Percentiles rank a stretch among this genome's conserved stretches.
Conservation (phyloP, 2,797 vertebrate species). For the Sebastes kiyomatsui region DNA sequence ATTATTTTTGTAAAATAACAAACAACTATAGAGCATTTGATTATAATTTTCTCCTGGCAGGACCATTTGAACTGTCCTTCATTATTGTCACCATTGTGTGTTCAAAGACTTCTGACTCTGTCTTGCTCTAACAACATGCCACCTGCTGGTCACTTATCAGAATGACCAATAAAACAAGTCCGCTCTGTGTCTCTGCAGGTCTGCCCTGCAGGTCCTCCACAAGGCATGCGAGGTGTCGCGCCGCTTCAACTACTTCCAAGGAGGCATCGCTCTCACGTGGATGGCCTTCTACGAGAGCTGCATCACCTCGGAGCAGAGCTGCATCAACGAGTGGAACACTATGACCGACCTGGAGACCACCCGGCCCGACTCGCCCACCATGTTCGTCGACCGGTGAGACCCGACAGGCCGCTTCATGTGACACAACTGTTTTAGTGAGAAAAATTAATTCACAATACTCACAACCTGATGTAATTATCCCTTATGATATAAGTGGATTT, state of each 20-base stretch:
- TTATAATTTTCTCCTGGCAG: not conserved
- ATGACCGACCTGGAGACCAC: conserved; percentile 96
- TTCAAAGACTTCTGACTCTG: not conserved
- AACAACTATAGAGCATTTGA: no score
- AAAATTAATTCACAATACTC: not conserved
- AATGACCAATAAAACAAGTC: not conserved
- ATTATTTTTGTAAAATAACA: no score
- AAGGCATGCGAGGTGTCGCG: conserved; percentile 94
- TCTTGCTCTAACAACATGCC: not conserved
- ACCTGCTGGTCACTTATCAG: conserved; percentile 53
- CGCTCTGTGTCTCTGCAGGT: conserved; percentile 80
- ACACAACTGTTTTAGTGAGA: not conserved
- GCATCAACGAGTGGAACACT: conserved; percentile 96
- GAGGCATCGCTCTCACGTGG: conserved; percentile 93
- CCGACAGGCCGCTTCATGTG: not conserved
- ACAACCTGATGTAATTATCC: not conserved
- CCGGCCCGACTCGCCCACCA: conserved; percentile 90
- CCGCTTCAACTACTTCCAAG: conserved; percentile 94
- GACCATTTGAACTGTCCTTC: no score
- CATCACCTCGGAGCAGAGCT: conserved; percentile 94
- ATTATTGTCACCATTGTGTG: not conserved
- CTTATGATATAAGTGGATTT: not conserved
- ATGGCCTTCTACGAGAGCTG: conserved; percentile 95
- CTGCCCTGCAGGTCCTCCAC: conserved; percentile 95
- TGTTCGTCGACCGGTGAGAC: conserved; percentile 92